Evolutionary conservation across 2,888 invertebrate genomes (phyloP), one percentile per base, ranked within the genome.

Genomic region (Polyommatus icarus): DNA sequence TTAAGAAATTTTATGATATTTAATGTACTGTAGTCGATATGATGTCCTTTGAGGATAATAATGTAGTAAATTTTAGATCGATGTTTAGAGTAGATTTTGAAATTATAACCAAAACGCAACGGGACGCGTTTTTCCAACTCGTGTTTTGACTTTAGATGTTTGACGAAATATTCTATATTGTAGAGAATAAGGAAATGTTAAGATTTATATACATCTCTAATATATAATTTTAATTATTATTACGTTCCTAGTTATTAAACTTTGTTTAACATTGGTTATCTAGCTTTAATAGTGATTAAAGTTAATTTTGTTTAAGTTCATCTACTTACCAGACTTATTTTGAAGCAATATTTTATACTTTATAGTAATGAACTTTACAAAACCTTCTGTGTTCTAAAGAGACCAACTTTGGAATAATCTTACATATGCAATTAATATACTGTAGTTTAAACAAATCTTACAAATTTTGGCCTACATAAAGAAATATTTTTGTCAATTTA

Each of bases 21-120:
- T 75, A 75, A 77, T 77, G 71, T 71, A 76, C 59, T 67, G 32
- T 57, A 78, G 57, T 79, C n/a, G 76, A 67, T 36, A 50, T 57
- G 71, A 78, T 57, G 76, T 71, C 75, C 72, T 59, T 71, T 71
- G 59, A 46, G 67, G 59, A 50, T 15, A 29, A 75, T 73, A 20
- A 46, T 24, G 54, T 24, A 29, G 50, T 50, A 81, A 80, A 78
- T 80, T 79, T 80, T 82, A 81, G 54, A 67, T 78, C 50, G 76
- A 72, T 78, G 71, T 78, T 79, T 78, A 77, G 78, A 67, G 73
- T 78, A 76, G 59, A 84, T 87, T 87, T 86, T 86, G 87, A 88
- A 88, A 86, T 78, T 76, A 76, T 78, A 79, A 73, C 29, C 76
- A 81, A 82, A 81, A 81, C 83, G 84, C 83, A 80, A 78, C 78